Conservation (phyloP, 2,888 invertebrate species). For the Drosophila melanosoma region DNA sequence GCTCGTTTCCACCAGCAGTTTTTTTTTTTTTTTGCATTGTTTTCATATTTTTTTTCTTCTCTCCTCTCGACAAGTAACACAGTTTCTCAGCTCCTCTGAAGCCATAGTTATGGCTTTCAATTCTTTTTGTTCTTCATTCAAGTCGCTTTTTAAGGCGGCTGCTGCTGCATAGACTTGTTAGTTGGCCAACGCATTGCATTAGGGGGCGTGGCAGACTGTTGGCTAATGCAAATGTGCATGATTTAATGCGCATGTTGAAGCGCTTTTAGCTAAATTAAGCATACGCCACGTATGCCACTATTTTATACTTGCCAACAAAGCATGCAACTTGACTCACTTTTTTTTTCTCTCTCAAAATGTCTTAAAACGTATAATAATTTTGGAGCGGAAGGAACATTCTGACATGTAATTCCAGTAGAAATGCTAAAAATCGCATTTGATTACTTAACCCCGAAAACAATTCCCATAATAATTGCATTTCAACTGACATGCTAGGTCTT, state of each 20-base stretch:
- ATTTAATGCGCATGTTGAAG: conserved; percentile 57
- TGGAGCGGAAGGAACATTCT: background rate
- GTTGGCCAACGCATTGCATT: conserved; percentile 38
- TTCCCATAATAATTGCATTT: conserved; percentile 59
- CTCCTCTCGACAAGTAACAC: conserved; percentile 69
- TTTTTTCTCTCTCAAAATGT: background rate
- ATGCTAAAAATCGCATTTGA: conserved; percentile 29
- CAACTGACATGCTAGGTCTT: conserved; percentile 27
- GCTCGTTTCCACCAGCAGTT: conserved; percentile 30
- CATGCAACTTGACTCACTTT: background rate
- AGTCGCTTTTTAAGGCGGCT: conserved; percentile 15
- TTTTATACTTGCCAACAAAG: conserved; percentile 41
- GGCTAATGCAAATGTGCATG: conserved; percentile 67
- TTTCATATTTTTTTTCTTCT: conserved; percentile 56
- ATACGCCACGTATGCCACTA: conserved; percentile 59
- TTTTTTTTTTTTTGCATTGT: conserved; percentile 45
- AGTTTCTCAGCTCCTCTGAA: conserved; percentile 64
- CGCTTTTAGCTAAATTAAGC: conserved; percentile 76
- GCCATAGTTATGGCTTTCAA: conserved; percentile 39
- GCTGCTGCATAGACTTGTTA: conserved; percentile 64
- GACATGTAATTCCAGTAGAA: background rate
- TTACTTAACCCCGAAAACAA: conserved; percentile 47
- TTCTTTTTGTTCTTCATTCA: conserved; percentile 25
- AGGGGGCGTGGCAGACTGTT: conserved; percentile 27
- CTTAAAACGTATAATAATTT: background rate